These are phyloP conservation scores for Tetraodon nigroviridis DNA, from an alignment of 2,113 vertebrate genomes.

Conservation along the genomic window DNA sequence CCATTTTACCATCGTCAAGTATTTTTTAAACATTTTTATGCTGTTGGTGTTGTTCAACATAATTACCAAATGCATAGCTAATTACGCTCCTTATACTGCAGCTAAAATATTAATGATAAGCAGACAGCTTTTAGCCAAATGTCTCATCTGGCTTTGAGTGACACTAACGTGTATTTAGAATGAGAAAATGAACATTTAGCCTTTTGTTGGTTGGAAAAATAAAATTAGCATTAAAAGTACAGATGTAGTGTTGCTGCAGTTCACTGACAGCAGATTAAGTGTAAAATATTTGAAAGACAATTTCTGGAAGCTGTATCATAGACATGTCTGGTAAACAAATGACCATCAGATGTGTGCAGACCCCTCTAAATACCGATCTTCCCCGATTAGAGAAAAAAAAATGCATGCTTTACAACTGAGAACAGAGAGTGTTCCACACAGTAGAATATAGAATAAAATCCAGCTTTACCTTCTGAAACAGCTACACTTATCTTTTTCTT, in stretches of 20 bases:
- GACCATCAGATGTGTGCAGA: constrained; percentile 28
- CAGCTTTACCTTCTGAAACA: constrained; percentile 21
- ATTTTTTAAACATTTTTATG: constrained; percentile 36
- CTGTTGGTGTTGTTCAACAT: constrained; percentile 40
- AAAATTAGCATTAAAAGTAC: constrained; percentile 25
- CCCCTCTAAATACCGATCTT: constrained; percentile 25
- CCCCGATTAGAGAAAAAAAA: constrained; percentile 25
- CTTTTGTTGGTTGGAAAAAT: constrained; percentile 33
- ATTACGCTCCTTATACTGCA: constrained; percentile 43
- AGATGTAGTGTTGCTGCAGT: constrained; percentile 26
- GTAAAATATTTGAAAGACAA: constrained; percentile 39
- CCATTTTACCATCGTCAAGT: constrained; percentile 26
- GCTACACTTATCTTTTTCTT: constrained; percentile 18
- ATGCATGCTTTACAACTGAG: constrained; percentile 52
- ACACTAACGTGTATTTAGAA: constrained; percentile 42
- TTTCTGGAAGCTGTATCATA: constrained; percentile 22
- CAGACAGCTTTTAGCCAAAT: constrained; percentile 26
- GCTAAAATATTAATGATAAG: constrained; percentile 33
- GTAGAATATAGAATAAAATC: constrained; percentile 27
- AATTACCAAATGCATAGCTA: constrained; percentile 30
- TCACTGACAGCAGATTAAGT: constrained; percentile 40
- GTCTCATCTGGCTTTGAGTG: constrained; percentile 36
- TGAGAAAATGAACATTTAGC: constrained; percentile 20
- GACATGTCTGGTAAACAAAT: constrained; percentile 32
- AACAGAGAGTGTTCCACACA: constrained; percentile 23